phyloP scores from a whole-genome alignment of 2,888 invertebrate genomes.

The Baronia brevicornis region DNA sequence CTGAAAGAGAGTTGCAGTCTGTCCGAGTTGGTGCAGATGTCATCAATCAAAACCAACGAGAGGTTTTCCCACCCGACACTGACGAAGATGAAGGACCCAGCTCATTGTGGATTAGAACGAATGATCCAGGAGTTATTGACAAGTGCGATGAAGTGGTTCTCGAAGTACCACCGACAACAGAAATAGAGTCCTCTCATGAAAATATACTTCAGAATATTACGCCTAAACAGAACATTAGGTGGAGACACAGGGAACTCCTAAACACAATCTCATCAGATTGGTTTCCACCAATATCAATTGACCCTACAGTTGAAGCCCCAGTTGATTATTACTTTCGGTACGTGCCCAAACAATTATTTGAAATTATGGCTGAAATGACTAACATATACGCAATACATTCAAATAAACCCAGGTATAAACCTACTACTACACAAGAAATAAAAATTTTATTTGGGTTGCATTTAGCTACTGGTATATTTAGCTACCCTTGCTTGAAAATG shows the following conservation, averaged over 20 bases:
- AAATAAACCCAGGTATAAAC: conserved; percentile 18
- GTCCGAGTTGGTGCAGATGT: conserved; percentile 19
- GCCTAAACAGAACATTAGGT: conserved; percentile 20
- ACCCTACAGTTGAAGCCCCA: conserved; percentile 22
- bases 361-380: conserved; percentile 23
- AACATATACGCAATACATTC: conserved; percentile 22
- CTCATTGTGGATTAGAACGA: conserved; percentile 19
- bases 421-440: conserved; percentile 21
- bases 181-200: conserved; percentile 16
- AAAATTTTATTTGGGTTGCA: conserved; percentile 23
- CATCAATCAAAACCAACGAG: conserved; percentile 17
- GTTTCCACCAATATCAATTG: conserved; percentile 22
- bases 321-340: conserved; percentile 23
- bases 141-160: conserved; percentile 15
- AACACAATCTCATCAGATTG: conserved; percentile 21
- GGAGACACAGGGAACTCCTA: conserved; percentile 20
- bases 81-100: conserved; percentile 20
- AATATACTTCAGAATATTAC: conserved; percentile 18
- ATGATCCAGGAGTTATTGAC: conserved; percentile 14
- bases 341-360: conserved; percentile 22
- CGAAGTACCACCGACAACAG: conserved; percentile 16
- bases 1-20: conserved; percentile 15
- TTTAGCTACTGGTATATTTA: conserved; percentile 23
- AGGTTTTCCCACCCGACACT: conserved; percentile 7
- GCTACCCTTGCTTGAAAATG: conserved; percentile 24